phyloP scores from a whole-genome alignment of 2,113 vertebrate genomes.

The Bubalus kerabau region DNA sequence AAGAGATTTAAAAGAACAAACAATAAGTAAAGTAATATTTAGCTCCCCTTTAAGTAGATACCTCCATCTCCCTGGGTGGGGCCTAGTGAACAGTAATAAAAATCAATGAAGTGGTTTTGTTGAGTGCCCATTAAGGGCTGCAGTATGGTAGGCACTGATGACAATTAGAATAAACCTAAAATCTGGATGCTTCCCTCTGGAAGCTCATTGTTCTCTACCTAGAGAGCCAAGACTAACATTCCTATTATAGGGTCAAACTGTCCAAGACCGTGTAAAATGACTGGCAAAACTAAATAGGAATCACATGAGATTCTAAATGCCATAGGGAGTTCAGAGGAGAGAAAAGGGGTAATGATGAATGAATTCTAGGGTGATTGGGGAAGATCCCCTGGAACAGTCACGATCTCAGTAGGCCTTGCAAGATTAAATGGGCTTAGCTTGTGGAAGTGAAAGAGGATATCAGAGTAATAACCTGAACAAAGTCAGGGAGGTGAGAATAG shows the following conservation, averaged over 20 bases:
- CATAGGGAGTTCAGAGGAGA: neutral
- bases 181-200: neutral
- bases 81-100: neutral
- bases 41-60: neutral
- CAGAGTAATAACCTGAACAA: neutral
- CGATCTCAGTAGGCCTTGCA: neutral
- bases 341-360: neutral
- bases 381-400: neutral
- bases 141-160: neutral
- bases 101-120: neutral
- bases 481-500: neutral
- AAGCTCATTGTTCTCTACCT: neutral
- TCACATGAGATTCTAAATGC: neutral
- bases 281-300: neutral
- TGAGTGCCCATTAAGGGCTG: neutral
- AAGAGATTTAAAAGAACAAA: conserved; percentile 6
- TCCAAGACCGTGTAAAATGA: neutral
- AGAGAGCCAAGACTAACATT: neutral
- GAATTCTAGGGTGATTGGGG: neutral
- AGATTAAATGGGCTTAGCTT: neutral
- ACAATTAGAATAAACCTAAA: neutral
- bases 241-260: neutral
- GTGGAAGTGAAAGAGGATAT: neutral
- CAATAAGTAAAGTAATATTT: conserved; percentile 1
- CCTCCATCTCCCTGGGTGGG: neutral